Base-by-base conservation (phyloP, 2,797 vertebrate species). In the Pangasius krempfi region DNA sequence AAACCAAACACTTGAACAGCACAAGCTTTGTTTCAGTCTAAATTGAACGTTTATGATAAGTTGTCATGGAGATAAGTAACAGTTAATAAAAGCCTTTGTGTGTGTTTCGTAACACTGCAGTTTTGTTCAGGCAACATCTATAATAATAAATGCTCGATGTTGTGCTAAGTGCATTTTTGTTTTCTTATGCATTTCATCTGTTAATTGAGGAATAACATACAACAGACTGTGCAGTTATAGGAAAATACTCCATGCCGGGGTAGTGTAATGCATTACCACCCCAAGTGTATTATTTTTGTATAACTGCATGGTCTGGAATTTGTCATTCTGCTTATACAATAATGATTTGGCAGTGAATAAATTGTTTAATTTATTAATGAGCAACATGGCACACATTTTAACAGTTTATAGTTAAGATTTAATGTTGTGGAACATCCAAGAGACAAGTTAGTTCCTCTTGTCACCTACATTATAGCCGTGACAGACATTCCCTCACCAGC, bases 1-100 rank as follows among this genome's bases (percentile, higher is more conserved):
- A 89, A 89, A 81, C 52, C 79, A 68, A 87, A 87, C 62, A 86
- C 85, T 75, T 72, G 16, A 88, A 52, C 70, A 40, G 12, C 56
- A 56, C 64, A 80, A 58, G 30, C 72, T 86, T 84, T 81, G 50
- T 44, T 50, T 56, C 47, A 27, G 30, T 64, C 40, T 52, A 68
- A 88, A 88, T 64, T 89, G 76, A 25, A 64, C 27, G 33, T 68
- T 84, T 78, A 30, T 86, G 27, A 83, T 20, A 75, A 60, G 72
- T 22, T 54, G 37, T 66, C 80, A 87, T 44, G 58, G 25, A 75
- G 83, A 88, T 66, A 80, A 84, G 30, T n/a, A 20, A 56, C 3
- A 8, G 27, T 60, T 54, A 72, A 14, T 62, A 58, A 56, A 75
- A 83, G n/a, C 62, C 22, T 37, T 70, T 47, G 16, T 54, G 7